Conservation (phyloP, 2,888 invertebrate genomes). For the Lithophane ornitopus region DNA sequence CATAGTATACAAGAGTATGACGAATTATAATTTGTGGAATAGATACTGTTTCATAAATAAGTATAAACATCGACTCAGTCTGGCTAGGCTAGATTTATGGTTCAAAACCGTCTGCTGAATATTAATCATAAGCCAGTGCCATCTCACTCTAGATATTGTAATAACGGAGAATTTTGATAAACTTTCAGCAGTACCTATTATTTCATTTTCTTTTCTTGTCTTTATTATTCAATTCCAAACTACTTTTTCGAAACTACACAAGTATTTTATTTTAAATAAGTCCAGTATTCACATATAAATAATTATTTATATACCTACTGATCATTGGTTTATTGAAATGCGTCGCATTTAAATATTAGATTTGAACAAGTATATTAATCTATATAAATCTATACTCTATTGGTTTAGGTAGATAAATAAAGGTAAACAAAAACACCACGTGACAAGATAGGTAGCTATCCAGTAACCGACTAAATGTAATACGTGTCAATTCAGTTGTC, state of each 20-base stretch:
- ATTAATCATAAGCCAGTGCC: constrained; percentile 23
- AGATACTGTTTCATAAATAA: constrained; percentile 29
- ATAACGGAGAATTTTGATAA: not conserved
- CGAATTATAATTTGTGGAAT: constrained; percentile 34
- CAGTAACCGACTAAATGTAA: too few species aligned
- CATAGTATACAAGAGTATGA: constrained; percentile 17
- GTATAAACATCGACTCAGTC: constrained; percentile 20
- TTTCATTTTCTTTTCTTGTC: not conserved
- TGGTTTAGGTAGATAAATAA: too few species aligned
- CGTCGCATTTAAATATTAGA: not conserved
- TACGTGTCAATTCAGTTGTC: too few species aligned
- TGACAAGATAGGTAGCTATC: too few species aligned
- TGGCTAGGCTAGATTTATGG: constrained; percentile 12
- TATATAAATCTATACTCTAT: not conserved
- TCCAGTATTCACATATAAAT: not conserved
- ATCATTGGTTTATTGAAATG: not conserved
- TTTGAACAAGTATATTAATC: not conserved
- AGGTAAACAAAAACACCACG: too few species aligned
- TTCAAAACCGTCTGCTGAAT: constrained; percentile 26
- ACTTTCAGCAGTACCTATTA: not conserved
- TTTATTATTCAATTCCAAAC: not conserved
- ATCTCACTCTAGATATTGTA: constrained; percentile 2
- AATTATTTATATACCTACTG: not conserved
- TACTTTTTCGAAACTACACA: not conserved
- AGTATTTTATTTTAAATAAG: not conserved